Base-by-base conservation (phyloP, 2,888 invertebrate species). In the Volucella inanis region DNA sequence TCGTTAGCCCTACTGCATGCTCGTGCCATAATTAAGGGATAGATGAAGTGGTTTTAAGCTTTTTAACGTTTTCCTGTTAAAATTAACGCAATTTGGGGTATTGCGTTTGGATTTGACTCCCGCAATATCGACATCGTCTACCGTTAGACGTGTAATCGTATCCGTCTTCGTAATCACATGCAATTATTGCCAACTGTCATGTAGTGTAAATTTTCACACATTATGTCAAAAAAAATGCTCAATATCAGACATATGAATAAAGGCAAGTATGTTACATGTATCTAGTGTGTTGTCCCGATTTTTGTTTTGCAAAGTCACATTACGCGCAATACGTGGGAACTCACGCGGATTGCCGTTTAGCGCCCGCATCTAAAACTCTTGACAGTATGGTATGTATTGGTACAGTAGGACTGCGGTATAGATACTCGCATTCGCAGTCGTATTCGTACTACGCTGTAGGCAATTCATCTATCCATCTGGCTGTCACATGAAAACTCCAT, bases 401-500 rank as follows among this genome's bases (percentile, higher is more conserved):
- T 31, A 31, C 31, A 31, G 31, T 31, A 6, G 31, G 4, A 31
- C 6, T 31, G 6, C 31, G 31, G 31, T 31, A 6, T 31, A 31
- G 31, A 31, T 31, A n/a, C 15, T 43, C 10, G 8, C 10, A 31
- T 55, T 45, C 47, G 62, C 59, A 39, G 57, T 64, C 61, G 15
- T 31, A 43, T 47, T 47, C 54, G 47, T 64, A 45, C 11, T 43
- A 49, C 15, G 47, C 18, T 52, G 65, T 14, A 12, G 39, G 11
- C 45, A 43, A 59, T 55, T 59, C 4, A 64, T 31, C 45, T 45
- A 49, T 71, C 47, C 64, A 71, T 77, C 67, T 41, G 62, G 31
- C 47, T 77, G 77, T 82, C 82, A 72, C 61, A 72, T 77, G 82
- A 77, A 67, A 74, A 74, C 67, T 72, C 74, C 41, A 57, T 74